phyloP scores from a whole-genome alignment of 2,113 vertebrate species.

The Redunca redunca region DNA sequence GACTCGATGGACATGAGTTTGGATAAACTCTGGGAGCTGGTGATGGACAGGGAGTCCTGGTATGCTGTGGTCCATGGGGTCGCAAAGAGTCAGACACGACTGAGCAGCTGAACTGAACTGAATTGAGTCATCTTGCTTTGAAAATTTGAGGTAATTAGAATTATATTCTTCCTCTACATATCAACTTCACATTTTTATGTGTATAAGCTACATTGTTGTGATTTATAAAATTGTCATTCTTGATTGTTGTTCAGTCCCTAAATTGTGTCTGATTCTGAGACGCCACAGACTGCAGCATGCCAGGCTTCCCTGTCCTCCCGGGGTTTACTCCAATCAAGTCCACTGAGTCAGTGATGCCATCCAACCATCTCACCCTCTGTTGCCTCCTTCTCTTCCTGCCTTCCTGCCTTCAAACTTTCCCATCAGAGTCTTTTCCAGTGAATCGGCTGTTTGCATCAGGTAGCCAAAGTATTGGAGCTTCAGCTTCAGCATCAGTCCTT shows the following conservation, averaged over 20 bases:
- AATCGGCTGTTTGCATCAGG: not conserved
- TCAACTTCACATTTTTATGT: not conserved
- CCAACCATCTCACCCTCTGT: not conserved
- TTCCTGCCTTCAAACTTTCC: not conserved
- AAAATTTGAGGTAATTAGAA: not conserved
- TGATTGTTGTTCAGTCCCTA: not conserved
- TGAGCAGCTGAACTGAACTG: not conserved
- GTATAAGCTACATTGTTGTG: not conserved
- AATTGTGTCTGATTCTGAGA: not conserved
- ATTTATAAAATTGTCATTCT: not conserved
- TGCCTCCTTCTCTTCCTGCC: not conserved
- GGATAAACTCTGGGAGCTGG: not conserved
- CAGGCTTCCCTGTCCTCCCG: not conserved
- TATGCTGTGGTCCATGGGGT: not conserved
- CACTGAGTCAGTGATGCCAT: not conserved
- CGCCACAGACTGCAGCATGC: not conserved
- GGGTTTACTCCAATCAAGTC: not conserved
- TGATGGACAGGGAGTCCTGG: not conserved
- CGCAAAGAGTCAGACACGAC: accelerated
- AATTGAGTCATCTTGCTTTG: not conserved
- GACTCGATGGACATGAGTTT: not conserved
- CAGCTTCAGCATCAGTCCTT: not conserved
- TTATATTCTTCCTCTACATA: not conserved
- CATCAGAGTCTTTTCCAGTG: not conserved
- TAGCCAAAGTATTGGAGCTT: not conserved